These are phyloP conservation scores for Platichthys flesus DNA, from an alignment of 2,113 vertebrate species.

Conservation along the genomic window DNA sequence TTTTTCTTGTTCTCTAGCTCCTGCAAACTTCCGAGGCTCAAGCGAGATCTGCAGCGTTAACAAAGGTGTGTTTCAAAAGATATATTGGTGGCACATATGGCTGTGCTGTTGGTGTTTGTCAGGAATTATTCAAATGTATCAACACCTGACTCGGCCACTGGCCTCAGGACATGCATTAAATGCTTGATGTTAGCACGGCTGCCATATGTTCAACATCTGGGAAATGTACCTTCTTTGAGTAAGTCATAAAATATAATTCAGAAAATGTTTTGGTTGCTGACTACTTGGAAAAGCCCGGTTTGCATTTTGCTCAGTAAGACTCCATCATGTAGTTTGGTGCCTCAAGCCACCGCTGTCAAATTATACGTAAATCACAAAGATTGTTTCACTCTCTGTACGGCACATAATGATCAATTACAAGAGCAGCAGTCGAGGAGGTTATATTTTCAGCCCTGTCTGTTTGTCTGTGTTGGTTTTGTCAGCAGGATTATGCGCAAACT, in stretches of 20 bases:
- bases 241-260: slow-evolving; percentile 16
- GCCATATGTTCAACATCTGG: slow-evolving; percentile 34
- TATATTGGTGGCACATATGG: neutral
- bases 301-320: neutral
- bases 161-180: slow-evolving; percentile 3
- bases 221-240: slow-evolving; percentile 9
- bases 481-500: too few relatives aligned
- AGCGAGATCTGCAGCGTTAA: neutral
- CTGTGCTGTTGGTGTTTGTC: slow-evolving; percentile 3
- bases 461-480: too few relatives aligned
- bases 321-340: neutral
- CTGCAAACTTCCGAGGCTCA: neutral
- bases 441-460: too few relatives aligned
- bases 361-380: neutral
- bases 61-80: neutral
- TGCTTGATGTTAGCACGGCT: neutral
- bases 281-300: neutral
- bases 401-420: too few relatives aligned
- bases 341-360: neutral
- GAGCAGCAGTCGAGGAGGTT: too few relatives aligned
- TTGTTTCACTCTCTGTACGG: neutral
- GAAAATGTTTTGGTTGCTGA: slow-evolving; percentile 8
- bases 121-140: slow-evolving; percentile 7
- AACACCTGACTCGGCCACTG: neutral
- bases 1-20: neutral